Conservation (phyloP, 1,140 invertebrate species). For the Philotrypesis tridentata region DNA sequence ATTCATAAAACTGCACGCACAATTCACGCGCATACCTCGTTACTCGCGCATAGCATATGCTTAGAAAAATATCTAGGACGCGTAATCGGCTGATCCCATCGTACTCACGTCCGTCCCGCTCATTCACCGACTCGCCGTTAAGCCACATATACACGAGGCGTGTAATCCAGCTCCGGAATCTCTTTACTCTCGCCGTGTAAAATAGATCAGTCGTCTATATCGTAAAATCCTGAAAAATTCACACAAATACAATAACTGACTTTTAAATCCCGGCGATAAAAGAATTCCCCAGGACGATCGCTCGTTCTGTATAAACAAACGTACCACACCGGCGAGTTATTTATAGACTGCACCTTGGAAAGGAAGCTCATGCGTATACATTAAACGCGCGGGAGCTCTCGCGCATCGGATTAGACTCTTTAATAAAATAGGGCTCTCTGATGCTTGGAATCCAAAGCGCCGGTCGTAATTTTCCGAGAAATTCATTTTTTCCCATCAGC, state of each 20-base stretch:
- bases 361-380: neutral
- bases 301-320: neutral
- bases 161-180: neutral
- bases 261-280: neutral
- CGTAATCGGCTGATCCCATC: constrained; percentile 39
- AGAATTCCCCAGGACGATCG: neutral
- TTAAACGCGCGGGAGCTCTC: neutral
- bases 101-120: neutral
- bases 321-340: no score
- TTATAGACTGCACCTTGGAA: neutral
- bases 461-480: neutral
- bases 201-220: constrained; percentile 1
- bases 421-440: no score
- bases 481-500: neutral
- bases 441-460: neutral
- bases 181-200: constrained; percentile 14
- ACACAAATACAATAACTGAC: neutral
- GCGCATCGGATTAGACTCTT: neutral
- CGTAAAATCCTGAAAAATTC: neutral
- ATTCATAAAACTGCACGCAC: neutral
- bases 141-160: neutral
- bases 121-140: constrained; percentile 8
- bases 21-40: neutral
- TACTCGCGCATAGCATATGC: neutral
- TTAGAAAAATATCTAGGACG: constrained; percentile 30